These are phyloP conservation scores for Tetheella fluctuosa DNA, from an alignment of 2,888 invertebrate species.

Conservation along the genomic window DNA sequence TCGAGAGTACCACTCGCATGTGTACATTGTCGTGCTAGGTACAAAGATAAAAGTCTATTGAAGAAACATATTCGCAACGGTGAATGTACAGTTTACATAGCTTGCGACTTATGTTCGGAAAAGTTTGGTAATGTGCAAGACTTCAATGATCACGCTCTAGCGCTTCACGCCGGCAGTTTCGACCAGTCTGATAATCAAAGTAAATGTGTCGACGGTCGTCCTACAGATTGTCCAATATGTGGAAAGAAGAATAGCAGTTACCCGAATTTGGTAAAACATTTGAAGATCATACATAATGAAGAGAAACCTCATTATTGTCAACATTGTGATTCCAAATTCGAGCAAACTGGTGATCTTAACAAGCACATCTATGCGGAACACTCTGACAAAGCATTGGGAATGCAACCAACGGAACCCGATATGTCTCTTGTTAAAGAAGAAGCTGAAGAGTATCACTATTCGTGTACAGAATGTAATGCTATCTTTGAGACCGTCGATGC, in stretches of 20 bases:
- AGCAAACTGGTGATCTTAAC: constrained; percentile 81
- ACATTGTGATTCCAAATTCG: constrained; percentile 84
- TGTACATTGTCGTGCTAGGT: constrained; percentile 74
- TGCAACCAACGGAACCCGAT: constrained; percentile 60
- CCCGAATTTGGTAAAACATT: constrained; percentile 84
- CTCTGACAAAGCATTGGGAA: constrained; percentile 72
- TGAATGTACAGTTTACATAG: constrained; percentile 84
- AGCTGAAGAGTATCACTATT: constrained; percentile 82
- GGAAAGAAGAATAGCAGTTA: constrained; percentile 82
- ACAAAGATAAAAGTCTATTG: constrained; percentile 73
- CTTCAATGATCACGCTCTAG: constrained; percentile 78
- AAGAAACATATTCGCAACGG: constrained; percentile 80
- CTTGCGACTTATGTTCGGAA: constrained; percentile 79
- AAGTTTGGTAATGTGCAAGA: constrained; percentile 75
- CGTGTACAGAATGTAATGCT: constrained; percentile 85
- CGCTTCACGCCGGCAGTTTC: constrained; percentile 72
- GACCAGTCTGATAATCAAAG: constrained; percentile 69
- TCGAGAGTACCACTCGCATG: constrained; percentile 69
- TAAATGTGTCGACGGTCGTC: constrained; percentile 76
- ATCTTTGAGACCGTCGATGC: constrained; percentile 83
- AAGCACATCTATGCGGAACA: constrained; percentile 85
- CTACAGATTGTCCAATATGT: constrained; percentile 82
- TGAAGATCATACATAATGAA: constrained; percentile 77
- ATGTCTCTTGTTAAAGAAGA: constrained; percentile 79
- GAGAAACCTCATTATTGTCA: constrained; percentile 83